Conservation (phyloP, 2,113 vertebrate genomes). For the Bolborhynchus lineola region DNA sequence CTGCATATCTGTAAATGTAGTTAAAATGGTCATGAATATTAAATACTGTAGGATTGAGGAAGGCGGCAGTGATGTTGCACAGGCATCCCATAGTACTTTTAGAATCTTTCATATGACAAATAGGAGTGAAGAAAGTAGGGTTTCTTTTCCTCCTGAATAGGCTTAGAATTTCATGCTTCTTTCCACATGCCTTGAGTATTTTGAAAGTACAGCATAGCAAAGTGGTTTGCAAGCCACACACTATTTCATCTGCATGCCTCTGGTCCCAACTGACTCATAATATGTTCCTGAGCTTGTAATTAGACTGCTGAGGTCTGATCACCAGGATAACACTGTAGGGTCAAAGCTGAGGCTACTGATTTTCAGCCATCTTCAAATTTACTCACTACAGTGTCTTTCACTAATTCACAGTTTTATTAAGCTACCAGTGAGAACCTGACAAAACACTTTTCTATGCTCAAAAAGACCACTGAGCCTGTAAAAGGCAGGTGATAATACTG, state of each 20-base stretch:
- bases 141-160: background rate
- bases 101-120: background rate
- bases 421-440: background rate
- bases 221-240: background rate
- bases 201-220: background rate
- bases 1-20: background rate
- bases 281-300: background rate
- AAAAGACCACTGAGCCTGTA: background rate
- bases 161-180: background rate
- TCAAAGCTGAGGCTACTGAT: background rate
- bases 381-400: background rate
- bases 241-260: background rate
- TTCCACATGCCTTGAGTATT: fast-evolving
- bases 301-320: background rate
- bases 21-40: background rate
- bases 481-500: background rate
- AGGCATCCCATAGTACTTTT: background rate
- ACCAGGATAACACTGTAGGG: background rate
- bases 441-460: background rate
- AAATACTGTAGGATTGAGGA: background rate
- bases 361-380: background rate
- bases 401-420: background rate
- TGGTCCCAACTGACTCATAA: fast-evolving
- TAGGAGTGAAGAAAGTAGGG: background rate
- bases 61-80: fast-evolving